Evolutionary conservation across 2,888 invertebrate genomes (phyloP), one percentile per base, ranked within the genome.

Genomic region (Chouioia cunea): DNA sequence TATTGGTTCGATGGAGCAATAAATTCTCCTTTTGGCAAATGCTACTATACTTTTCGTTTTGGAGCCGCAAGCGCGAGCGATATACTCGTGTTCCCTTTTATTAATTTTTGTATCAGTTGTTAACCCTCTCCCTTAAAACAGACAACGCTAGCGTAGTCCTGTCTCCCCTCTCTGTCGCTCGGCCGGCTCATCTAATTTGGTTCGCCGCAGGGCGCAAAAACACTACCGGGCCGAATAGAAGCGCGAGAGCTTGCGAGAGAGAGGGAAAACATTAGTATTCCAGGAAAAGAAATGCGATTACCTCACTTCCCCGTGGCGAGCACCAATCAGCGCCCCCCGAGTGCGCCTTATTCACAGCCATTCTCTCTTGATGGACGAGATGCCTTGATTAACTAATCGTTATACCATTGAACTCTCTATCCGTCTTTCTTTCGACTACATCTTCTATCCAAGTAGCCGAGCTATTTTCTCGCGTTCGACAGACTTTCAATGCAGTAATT

Each of bases 261-360:
- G 74, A 62, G 64, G 44, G 65, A 66, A 71, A 64, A 76, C 77
- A 79, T 80, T 79, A 77, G 77, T 78, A 79, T 80, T 79, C 78
- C 77, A 70, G 71, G 54, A 75, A 77, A 78, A 77, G 77, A 78
- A 79, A 79, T 77, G 74, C 77, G 77, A 79, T 80, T 80, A 79
- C 76, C 77, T 78, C 76, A 75, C 76, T 76, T 75, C 74, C 72
- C 76, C 73, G 76, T 74, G 71, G 77, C 73, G 76, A 73, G 69
- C 65, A 67, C 66, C 76, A 76, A 75, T 76, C 75, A 75, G 69
- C 73, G 73, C 47, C 36, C 6, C 53, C 60, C 62, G 71, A 73
- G 56, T 69, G 53, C 58, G 20, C 64, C 52, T 43, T 43, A 20
- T 23, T 27, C 56, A 22, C 50, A 36, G 48, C 36, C 47, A 10